Base-by-base conservation (phyloP, 1,140 invertebrate genomes). In the Steinernema khuongi region DNA sequence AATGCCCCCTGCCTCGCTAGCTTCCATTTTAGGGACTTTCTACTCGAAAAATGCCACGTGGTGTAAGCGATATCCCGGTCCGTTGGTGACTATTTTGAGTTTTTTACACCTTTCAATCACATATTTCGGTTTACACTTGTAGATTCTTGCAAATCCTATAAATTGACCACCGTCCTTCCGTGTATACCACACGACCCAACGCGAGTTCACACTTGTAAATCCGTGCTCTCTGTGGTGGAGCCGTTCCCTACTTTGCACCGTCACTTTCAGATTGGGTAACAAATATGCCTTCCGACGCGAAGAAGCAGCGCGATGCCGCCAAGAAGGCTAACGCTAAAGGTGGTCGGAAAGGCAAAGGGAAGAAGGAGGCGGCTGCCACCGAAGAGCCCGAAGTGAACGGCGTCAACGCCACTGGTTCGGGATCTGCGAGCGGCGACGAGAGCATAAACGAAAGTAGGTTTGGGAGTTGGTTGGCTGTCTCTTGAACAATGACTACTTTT, bases 291-390 rank as follows among this genome's bases (percentile, higher is more conserved):
- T 97, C 94, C 79, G 94, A 97, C 87, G 90, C 94, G 1, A 97
- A 98, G 87, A 97, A 98, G 89, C 93, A 94, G 82, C 91, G 94
- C 85, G 93, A 94, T 86, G 92, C 93, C 82, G 94, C 95, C 87
- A 99, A 98, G 87, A 98, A 97, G 86, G 94, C 96, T 81, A 92
- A 93, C 30, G 92, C 92, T 26, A 94, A 93, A 85, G 80, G 77
- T 89, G 90, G 68, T 89, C 91, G 80, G 90, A 87, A 85, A 84
- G 86, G 88, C 77, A 88, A 86, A 81, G 87, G 85, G 71, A 89
- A 81, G 72, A 80, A 80, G 60, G 36, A 66, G 2, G 72, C 88
- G 44, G 84, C 85, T 69, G 81, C 81, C 32, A 81, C 82, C 26
- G 88, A 87, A 74, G 86, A 74, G 68, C 66, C 44, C 82, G 80